Conservation (phyloP, 2,888 invertebrate genomes). For the Noctuana brunneofusca region DNA sequence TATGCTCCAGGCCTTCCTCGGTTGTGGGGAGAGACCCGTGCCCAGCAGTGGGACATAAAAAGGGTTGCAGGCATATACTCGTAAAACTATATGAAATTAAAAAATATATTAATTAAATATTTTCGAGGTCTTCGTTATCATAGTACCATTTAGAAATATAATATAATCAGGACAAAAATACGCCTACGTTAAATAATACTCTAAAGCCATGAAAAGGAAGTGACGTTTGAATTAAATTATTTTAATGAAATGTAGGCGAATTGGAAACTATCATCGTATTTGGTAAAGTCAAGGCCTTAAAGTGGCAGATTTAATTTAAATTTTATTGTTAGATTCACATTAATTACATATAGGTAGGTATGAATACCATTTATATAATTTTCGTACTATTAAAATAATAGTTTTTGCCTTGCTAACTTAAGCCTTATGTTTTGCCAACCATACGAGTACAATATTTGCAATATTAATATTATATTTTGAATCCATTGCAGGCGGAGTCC, state of each 20-base stretch:
- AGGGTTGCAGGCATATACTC: too few species aligned
- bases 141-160: neutral
- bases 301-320: neutral
- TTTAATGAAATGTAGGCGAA: slow-evolving; percentile 1
- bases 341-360: too few species aligned
- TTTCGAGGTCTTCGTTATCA: too few species aligned
- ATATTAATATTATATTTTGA: slow-evolving; percentile 1
- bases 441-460: neutral
- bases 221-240: neutral
- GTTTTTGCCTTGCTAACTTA: neutral
- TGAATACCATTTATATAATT: too few species aligned
- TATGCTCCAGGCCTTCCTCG: too few species aligned
- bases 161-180: neutral
- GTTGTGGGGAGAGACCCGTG: too few species aligned
- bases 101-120: too few species aligned
- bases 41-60: too few species aligned
- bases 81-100: too few species aligned
- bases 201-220: neutral
- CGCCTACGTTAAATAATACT: neutral
- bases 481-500: slow-evolving; percentile 61
- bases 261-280: slow-evolving; percentile 9
- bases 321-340: neutral
- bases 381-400: neutral
- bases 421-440: neutral
- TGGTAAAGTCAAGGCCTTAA: slow-evolving; percentile 10